These are phyloP conservation scores for Rhodeus uyekii DNA, from an alignment of 2,797 vertebrate genomes.

Conservation along the genomic window DNA sequence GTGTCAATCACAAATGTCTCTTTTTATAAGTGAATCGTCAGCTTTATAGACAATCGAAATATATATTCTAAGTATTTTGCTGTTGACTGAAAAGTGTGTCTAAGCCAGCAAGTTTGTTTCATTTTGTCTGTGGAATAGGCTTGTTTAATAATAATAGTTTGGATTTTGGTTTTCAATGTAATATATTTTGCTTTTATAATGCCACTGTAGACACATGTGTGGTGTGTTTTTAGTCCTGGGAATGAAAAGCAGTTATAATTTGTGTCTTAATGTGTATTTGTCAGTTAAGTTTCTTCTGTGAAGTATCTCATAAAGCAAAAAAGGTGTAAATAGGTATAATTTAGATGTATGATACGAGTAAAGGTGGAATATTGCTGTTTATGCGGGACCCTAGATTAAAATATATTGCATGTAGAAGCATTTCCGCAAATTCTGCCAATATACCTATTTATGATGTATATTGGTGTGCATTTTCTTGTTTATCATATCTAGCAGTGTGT, in stretches of 20 bases:
- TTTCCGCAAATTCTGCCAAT: background rate
- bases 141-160: conserved; percentile 7
- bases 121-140: background rate
- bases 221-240: conserved; percentile 3
- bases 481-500: conserved; percentile 20
- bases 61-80: conserved; percentile 14
- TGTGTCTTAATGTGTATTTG: conserved; percentile 15
- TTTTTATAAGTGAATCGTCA: background rate
- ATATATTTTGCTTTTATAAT: conserved; percentile 22
- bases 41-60: background rate
- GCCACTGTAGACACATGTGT: conserved; percentile 10
- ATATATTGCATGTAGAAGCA: conserved; percentile 18
- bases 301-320: background rate
- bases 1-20: background rate
- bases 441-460: conserved; percentile 9
- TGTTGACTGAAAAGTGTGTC: background rate
- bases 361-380: background rate
- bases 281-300: background rate
- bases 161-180: conserved; percentile 9
- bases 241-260: background rate
- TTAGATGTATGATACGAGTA: conserved; percentile 16
- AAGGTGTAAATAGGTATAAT: conserved; percentile 5
- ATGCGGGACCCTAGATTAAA: background rate
- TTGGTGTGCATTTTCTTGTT: conserved; percentile 8
- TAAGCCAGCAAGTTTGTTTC: background rate